Evolutionary conservation across 2,113 vertebrate species (phyloP).

Genomic region (Lophura nycthemera): DNA sequence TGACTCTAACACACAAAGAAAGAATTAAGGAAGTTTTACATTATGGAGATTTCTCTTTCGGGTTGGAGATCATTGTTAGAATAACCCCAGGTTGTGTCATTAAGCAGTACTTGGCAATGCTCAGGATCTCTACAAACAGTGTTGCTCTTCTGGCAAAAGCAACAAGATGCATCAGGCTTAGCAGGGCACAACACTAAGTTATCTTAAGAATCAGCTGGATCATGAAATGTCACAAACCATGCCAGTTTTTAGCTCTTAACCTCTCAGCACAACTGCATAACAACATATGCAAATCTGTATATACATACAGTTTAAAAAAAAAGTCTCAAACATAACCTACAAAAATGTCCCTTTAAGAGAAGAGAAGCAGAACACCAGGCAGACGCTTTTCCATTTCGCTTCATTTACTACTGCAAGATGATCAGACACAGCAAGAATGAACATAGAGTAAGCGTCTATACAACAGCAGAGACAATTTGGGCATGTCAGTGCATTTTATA

Average conservation of each 20-base stretch:
- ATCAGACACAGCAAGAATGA: not conserved
- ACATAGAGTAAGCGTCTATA: not conserved
- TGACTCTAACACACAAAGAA: not conserved
- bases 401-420: not conserved
- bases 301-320: not conserved
- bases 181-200: not conserved
- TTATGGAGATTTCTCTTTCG: not conserved
- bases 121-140: not conserved
- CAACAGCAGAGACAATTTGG: not conserved
- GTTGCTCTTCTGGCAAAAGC: not conserved
- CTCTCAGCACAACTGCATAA: not conserved
- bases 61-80: not conserved
- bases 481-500: not conserved
- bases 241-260: not conserved
- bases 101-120: not conserved
- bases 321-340: not conserved
- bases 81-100: not conserved
- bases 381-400: not conserved
- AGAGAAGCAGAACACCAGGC: not conserved
- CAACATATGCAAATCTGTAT: not conserved
- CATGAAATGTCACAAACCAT: not conserved
- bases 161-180: not conserved
- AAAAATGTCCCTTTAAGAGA: not conserved
- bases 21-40: not conserved
- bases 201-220: not conserved